Evolutionary conservation across 2,797 vertebrate genomes (phyloP).

Genomic region (Cossypha polioptera): DNA sequence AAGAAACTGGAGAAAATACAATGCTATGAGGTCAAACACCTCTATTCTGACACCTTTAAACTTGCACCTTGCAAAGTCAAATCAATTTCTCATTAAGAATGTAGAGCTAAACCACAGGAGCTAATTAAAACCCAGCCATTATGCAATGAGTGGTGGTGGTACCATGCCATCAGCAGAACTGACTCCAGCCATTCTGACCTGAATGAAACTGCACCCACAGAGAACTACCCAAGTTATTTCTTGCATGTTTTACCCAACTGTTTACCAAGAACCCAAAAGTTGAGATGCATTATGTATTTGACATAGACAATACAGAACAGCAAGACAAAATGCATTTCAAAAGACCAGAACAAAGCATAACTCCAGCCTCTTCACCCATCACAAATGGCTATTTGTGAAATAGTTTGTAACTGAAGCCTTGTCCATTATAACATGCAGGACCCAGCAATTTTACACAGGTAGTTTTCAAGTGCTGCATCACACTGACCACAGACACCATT

Average conservation of each 20-base stretch:
- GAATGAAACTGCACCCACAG: neutral
- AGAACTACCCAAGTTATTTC: neutral
- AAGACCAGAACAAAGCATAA: neutral
- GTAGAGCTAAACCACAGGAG: neutral
- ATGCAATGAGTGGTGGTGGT: neutral
- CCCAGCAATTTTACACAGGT: rapidly evolving
- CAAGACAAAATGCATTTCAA: neutral
- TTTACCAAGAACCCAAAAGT: neutral
- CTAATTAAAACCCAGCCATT: neutral
- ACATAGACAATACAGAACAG: neutral
- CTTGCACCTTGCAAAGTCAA: neutral
- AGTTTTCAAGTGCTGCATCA: neutral
- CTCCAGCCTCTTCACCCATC: neutral
- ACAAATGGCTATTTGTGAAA: neutral
- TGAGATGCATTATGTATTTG: neutral
- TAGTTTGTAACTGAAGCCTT: neutral
- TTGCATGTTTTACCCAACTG: neutral
- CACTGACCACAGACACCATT: neutral
- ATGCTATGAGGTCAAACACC: neutral
- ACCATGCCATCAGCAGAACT: neutral
- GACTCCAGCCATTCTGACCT: neutral
- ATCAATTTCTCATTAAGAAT: neutral
- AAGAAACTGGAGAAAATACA: neutral
- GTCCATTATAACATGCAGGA: rapidly evolving
- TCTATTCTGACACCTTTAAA: neutral